Conservation (phyloP, 1,140 invertebrate species). For the Drosophila rhopaloa region DNA sequence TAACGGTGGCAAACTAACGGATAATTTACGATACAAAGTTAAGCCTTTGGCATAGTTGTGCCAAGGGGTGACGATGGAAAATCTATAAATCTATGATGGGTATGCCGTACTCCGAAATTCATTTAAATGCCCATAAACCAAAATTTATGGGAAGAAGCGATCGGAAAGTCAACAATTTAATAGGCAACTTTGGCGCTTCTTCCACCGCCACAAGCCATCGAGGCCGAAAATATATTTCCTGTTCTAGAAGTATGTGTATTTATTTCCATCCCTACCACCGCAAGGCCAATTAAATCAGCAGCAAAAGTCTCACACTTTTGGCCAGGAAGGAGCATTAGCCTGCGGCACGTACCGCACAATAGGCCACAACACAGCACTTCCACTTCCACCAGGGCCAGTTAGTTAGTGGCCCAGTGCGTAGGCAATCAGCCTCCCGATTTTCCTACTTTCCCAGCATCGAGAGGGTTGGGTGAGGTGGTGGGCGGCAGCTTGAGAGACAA, state of each 20-base stretch:
- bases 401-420: constrained; percentile 56
- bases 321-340: constrained; percentile 52
- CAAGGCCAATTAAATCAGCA: constrained; percentile 64
- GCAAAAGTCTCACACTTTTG: constrained; percentile 20
- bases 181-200: constrained; percentile 18
- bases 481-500: constrained; percentile 58
- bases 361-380: constrained; percentile 41
- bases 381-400: constrained; percentile 40
- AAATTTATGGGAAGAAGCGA: constrained; percentile 19
- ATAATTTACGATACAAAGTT: constrained; percentile 64
- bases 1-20: constrained; percentile 60
- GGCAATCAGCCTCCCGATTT: constrained; percentile 62
- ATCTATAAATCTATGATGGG: constrained; percentile 12
- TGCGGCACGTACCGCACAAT: constrained; percentile 63
- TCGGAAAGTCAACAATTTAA: constrained; percentile 32
- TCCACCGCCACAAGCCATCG: constrained; percentile 24
- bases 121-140: constrained; percentile 37
- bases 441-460: constrained; percentile 28
- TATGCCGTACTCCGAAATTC: constrained; percentile 8
- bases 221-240: constrained; percentile 30
- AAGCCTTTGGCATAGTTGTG: constrained; percentile 48
- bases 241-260: not conserved
- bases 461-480: not conserved
- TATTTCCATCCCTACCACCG: constrained; percentile 21
- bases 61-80: constrained; percentile 9